Conservation (phyloP, 2,888 invertebrate species). For the Nomada ferruginata region DNA sequence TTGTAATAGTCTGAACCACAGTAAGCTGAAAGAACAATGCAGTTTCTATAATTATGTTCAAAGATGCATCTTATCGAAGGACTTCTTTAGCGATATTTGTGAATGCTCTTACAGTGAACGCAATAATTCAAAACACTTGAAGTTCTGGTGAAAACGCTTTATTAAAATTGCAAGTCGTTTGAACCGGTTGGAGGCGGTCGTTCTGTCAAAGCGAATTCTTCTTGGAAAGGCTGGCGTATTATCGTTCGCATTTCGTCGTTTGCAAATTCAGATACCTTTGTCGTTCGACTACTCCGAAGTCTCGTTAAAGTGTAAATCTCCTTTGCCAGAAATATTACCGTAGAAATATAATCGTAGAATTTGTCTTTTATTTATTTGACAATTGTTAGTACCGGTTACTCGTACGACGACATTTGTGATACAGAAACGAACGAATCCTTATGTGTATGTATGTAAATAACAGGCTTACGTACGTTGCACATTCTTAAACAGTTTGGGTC, state of each 20-base stretch:
- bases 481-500: neutral
- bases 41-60: constrained; percentile 53
- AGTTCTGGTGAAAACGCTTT: constrained; percentile 20
- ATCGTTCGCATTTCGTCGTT: neutral
- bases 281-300: neutral
- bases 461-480: neutral
- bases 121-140: constrained; percentile 10
- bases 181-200: neutral
- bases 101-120: neutral
- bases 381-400: neutral
- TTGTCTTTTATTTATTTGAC: constrained; percentile 2
- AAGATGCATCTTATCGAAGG: neutral
- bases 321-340: neutral
- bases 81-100: neutral
- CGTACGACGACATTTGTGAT: constrained; percentile 12
- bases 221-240: neutral
- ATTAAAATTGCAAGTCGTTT: constrained; percentile 16
- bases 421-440: constrained; percentile 7
- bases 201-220: neutral
- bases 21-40: constrained; percentile 67
- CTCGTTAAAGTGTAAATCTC: neutral
- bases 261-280: too few relatives aligned
- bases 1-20: constrained; percentile 77
- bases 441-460: too few relatives aligned
- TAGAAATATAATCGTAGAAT: neutral